phyloP scores from a whole-genome alignment of 2,888 invertebrate genomes.

The Drosophila sordidula region DNA sequence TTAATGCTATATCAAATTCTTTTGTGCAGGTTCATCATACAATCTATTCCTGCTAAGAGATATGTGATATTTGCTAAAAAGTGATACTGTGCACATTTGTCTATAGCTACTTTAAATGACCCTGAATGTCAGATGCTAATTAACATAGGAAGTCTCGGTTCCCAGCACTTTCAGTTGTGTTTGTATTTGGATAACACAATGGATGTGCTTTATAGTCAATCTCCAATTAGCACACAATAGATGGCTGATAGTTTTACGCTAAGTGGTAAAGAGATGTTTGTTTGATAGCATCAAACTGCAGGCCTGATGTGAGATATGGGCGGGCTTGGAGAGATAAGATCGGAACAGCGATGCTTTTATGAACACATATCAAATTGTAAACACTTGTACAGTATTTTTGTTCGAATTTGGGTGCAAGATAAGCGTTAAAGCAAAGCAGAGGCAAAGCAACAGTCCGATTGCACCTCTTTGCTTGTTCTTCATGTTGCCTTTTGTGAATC shows the following conservation, averaged over 20 bases:
- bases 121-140: constrained; percentile 32
- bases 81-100: not conserved
- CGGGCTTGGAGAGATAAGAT: constrained; percentile 21
- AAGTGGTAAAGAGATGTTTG: constrained; percentile 3
- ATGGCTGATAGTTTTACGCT: constrained; percentile 10
- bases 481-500: not conserved
- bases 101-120: constrained; percentile 11
- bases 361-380: constrained; percentile 24
- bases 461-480: constrained; percentile 19
- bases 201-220: constrained; percentile 14
- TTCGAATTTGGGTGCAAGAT: constrained; percentile 6
- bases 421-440: constrained; percentile 2
- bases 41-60: not conserved
- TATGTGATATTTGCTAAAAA: not conserved
- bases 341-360: constrained; percentile 1
- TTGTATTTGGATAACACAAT: constrained; percentile 25
- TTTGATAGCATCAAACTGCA: constrained; percentile 1
- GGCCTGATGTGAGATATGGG: not conserved
- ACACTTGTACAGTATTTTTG: constrained; percentile 17
- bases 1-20: no score
- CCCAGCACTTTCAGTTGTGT: constrained; percentile 5
- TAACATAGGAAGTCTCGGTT: constrained; percentile 6
- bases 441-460: constrained; percentile 15
- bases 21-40: no score
- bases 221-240: constrained; percentile 40